A percentile compares a stretch with the other conserved stretches of the same genome.
These are phyloP conservation scores for Orycteropus afer DNA, from an alignment of 2,113 vertebrate genomes.

Conservation along the genomic window DNA sequence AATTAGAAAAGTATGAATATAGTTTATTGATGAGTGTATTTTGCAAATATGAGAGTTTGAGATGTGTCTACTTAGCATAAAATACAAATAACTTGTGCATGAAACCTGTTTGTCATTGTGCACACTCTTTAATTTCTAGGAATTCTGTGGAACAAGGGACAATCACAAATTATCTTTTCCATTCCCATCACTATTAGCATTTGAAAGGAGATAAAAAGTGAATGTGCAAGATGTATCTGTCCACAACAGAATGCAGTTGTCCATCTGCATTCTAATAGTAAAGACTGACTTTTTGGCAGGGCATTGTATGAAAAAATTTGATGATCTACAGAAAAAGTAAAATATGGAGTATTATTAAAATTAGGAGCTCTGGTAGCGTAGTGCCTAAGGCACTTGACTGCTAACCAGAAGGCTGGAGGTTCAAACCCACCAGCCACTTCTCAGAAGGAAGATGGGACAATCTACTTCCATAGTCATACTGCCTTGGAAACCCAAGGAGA, in stretches of 20 bases:
- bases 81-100: background rate
- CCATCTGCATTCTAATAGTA: background rate
- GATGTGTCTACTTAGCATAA: background rate
- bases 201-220: background rate
- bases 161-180: background rate
- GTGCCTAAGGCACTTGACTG: too few species aligned
- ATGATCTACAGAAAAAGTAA: conserved; percentile 46
- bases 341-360: conserved; percentile 59
- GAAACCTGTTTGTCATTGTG: background rate
- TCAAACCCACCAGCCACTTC: too few species aligned
- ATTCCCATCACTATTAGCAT: background rate
- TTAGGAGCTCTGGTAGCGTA: too few species aligned
- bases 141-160: background rate
- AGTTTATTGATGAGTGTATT: conserved; percentile 24
- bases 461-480: too few species aligned
- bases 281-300: background rate
- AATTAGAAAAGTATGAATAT: background rate
- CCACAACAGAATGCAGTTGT: background rate
- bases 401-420: too few species aligned
- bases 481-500: too few species aligned
- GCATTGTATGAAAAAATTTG: conserved; percentile 27
- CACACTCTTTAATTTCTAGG: background rate
- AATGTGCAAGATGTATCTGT: background rate
- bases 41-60: background rate
- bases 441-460: too few species aligned